Conservation (phyloP, 2,888 invertebrate genomes). For the Synanthedon tipuliformis region DNA sequence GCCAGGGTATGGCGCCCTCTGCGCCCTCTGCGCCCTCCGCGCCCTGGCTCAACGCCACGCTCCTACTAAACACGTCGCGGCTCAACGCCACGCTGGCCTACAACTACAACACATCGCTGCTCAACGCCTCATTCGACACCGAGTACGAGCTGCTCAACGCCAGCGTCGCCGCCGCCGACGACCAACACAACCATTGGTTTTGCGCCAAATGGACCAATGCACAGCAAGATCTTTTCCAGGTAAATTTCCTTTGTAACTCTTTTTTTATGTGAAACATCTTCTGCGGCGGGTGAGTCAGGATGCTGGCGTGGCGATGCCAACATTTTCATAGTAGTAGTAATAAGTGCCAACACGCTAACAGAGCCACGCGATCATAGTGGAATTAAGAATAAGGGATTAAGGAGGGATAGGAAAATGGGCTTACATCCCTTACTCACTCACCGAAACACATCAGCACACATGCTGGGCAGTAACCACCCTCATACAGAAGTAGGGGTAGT, state of each 20-base stretch:
- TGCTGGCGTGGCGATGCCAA: no score
- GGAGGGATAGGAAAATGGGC: no score
- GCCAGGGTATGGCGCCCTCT: constrained; percentile 55
- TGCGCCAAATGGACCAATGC: constrained; percentile 85
- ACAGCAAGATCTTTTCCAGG: constrained; percentile 84
- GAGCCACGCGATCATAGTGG: no score
- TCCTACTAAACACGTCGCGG: constrained; percentile 34
- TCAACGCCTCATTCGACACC: constrained; percentile 65
- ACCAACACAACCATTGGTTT: constrained; percentile 60
- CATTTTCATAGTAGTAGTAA: no score
- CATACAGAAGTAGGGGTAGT: no score
- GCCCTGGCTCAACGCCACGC: constrained; percentile 52
- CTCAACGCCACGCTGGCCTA: constrained; percentile 67
- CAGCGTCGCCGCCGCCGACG: constrained; percentile 46
- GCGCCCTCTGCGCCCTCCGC: constrained; percentile 54
- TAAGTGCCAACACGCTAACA: no score
- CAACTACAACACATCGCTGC: constrained; percentile 49
- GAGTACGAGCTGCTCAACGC: constrained; percentile 64
- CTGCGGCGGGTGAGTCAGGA: no score
- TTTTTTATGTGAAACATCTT: no score
- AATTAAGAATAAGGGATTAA: no score
- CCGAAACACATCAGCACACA: no score
- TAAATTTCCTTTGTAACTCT: constrained; percentile 8
- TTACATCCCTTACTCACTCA: no score
- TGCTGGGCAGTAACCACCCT: no score